phyloP scores from a whole-genome alignment of 2,888 invertebrate species.

The Pantelozetes paolii region DNA sequence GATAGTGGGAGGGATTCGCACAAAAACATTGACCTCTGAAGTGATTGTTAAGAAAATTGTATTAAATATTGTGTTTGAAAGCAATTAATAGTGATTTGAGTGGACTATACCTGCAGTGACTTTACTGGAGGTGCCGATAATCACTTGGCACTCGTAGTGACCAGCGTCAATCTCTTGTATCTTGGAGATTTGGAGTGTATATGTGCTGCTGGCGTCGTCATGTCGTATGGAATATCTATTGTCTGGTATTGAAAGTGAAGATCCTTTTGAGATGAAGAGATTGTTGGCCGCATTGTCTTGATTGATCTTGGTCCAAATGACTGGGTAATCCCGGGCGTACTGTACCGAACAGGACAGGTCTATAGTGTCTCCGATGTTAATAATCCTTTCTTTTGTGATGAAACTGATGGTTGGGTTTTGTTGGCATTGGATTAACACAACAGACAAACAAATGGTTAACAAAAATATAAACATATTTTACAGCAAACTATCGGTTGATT shows the following conservation, averaged over 20 bases:
- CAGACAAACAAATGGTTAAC: neutral
- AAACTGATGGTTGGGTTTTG: slow-evolving; percentile 54
- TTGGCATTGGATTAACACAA: slow-evolving; percentile 28
- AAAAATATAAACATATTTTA: slow-evolving; percentile 19
- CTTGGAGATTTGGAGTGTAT: slow-evolving; percentile 56
- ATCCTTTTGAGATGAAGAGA: slow-evolving; percentile 47
- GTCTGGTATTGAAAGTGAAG: slow-evolving; percentile 47
- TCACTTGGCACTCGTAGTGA: slow-evolving; percentile 76
- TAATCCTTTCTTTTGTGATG: slow-evolving; percentile 83
- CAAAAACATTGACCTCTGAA: slow-evolving; percentile 71
- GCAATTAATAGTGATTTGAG: too few species aligned
- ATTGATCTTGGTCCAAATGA: slow-evolving; percentile 66
- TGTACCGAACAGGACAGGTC: slow-evolving; percentile 84
- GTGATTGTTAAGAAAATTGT: neutral
- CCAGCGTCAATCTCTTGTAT: slow-evolving; percentile 90
- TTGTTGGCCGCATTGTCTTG: slow-evolving; percentile 51
- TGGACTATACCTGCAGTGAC: slow-evolving; percentile 63
- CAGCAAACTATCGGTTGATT: neutral
- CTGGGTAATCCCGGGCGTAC: slow-evolving; percentile 75
- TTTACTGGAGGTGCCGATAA: slow-evolving; percentile 72
- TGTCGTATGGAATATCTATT: slow-evolving; percentile 46
- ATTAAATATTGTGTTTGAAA: neutral
- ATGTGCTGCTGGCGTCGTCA: slow-evolving; percentile 47
- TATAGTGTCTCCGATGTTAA: slow-evolving; percentile 81
- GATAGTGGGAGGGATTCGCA: slow-evolving; percentile 79